A percentile compares a stretch with the other conserved stretches of the same genome.
Conservation (phyloP, 2,113 vertebrate species). For the Sterrhoptilus dennistouni region DNA sequence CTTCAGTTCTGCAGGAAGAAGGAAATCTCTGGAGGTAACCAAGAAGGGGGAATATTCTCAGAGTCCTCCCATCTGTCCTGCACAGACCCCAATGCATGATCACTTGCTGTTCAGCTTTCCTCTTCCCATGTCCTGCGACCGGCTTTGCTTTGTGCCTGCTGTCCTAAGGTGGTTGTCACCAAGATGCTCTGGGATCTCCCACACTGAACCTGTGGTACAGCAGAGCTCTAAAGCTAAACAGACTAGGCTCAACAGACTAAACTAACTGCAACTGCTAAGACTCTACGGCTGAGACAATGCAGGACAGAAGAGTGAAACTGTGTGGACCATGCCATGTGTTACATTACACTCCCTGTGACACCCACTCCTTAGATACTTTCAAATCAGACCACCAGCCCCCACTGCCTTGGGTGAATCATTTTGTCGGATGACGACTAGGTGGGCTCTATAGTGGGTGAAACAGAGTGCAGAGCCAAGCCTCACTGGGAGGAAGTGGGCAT, state of each 20-base stretch:
- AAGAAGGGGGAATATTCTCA: not conserved
- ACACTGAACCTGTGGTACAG: not conserved
- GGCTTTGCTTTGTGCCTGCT: not conserved
- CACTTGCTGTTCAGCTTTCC: not conserved
- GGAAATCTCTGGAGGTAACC: not conserved
- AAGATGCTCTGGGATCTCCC: not conserved
- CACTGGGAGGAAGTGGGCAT: not conserved
- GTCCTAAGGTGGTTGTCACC: not conserved
- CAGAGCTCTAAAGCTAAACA: not conserved
- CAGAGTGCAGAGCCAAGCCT: not conserved
- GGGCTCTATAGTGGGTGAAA: rapidly evolving
- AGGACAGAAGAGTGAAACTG: not conserved
- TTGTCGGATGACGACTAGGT: rapidly evolving
- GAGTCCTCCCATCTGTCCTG: not conserved
- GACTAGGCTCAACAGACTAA: not conserved
- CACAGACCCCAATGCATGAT: not conserved
- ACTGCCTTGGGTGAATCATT: not conserved
- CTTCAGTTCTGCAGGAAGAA: not conserved
- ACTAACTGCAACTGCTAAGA: not conserved
- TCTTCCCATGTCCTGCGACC: not conserved
- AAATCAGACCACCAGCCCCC: not conserved
- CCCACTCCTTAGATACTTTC: not conserved
- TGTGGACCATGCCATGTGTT: not conserved
- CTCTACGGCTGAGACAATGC: rapidly evolving
- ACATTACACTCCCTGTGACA: not conserved